A percentile compares a stretch with the other conserved stretches of the same genome.
phyloP scores from a whole-genome alignment of 2,113 vertebrate genomes.

The Pogonocichla stellata region DNA sequence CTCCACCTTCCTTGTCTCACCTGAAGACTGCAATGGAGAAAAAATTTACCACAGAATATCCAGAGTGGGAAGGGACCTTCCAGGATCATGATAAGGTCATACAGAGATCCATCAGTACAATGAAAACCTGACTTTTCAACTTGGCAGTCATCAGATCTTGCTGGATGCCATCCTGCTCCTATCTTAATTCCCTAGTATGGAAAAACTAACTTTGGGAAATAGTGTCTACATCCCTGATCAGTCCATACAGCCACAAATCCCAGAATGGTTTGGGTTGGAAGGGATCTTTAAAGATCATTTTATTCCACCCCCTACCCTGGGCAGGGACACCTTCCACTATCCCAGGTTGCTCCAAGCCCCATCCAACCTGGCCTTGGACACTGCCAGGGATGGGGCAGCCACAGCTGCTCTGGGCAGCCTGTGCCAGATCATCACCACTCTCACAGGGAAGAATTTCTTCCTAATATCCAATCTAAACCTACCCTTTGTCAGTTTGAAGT shows the following conservation, averaged over 20 bases:
- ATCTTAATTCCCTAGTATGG: neutral
- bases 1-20: neutral
- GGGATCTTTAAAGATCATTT: fast-evolving
- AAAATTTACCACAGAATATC: neutral
- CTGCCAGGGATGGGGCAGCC: neutral
- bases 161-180: neutral
- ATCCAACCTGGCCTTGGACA: fast-evolving
- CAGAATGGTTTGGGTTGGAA: neutral
- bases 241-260: neutral
- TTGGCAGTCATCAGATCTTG: neutral
- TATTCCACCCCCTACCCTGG: neutral
- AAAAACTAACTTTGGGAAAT: neutral
- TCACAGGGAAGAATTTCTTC: neutral
- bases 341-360: neutral
- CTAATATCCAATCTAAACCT: neutral
- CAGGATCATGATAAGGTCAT: neutral
- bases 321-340: neutral
- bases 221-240: neutral
- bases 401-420: fast-evolving
- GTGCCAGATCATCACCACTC: fast-evolving
- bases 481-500: neutral
- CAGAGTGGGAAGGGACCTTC: neutral
- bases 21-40: neutral
- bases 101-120: neutral
- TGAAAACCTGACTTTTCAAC: neutral